Evolutionary conservation across 2,113 vertebrate species (phyloP), one percentile per base, ranked within the genome.

Genomic region (Dipodomys ordii): DNA sequence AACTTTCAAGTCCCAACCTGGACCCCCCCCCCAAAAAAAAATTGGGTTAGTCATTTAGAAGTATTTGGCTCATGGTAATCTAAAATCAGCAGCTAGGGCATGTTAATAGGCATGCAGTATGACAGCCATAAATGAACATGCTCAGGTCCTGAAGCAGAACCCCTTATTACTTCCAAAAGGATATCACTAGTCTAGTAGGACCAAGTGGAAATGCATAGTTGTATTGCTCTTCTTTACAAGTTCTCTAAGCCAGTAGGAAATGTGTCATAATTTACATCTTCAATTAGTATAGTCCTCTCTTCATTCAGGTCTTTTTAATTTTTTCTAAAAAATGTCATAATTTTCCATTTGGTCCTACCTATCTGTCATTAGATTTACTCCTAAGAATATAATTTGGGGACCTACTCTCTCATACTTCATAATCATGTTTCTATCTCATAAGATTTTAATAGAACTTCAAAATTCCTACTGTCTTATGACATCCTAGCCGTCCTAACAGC

Each of bases 41-140:
- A 53, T 53, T 53, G 53, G 53, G 76, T 87, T 76, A 67, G 78
- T 9, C 71, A 12, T 94, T 83, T 28, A 88, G 67, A 91, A 77
- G 83, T 76, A 84, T 84, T 93, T 95, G 96, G 94, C 90, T 96
- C 92, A 92, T 85, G 91, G 92, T 93, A 96, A 95, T 87, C 62
- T 81, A 88, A 93, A 94, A 77, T 79, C 83, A 90, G 91, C 92
- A 95, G 85, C 84, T 49, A 67, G 76, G 67, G n/a, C 77, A 91
- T 23, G 44, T 74, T 80, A 82, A 72, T 16, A 87, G 90, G 22
- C 86, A 83, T 84, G 84, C 39, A 39, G 39, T 39, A 39, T 39
- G 39, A 39, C 39, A 39, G 39, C 39, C 39, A 39, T 39, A 88
- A 80, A 57, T 35, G 32, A 86, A 64, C 65, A 64, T 1, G 19